Base-by-base conservation (phyloP, 2,888 invertebrate genomes). In the Nineta flava region DNA sequence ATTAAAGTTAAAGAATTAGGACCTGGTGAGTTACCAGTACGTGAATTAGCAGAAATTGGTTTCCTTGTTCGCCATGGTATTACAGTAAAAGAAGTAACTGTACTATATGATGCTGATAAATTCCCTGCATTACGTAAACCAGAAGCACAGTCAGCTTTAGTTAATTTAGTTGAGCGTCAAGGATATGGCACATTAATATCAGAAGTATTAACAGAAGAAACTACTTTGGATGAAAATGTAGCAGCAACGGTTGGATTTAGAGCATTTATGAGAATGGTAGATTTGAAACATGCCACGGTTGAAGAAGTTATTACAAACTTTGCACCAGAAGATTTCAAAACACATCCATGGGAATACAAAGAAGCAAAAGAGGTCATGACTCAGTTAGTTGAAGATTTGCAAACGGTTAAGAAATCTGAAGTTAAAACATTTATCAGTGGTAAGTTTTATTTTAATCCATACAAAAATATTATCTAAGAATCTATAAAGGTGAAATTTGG, bases 241-340 rank as follows among this genome's bases (percentile, higher is more conserved):
- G 87, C 85, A 3, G 81, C 85, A 1, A 86, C 85, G 48, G 83
- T 85, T 47, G 88, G 88, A 10, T 88, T 90, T 67, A 77, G 83
- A 55, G 88, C 90, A 6, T 86, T 90, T 64, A 81, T 90, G 70
- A 80, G 80, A 60, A 87, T 90, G 86, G 80, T 90, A 9, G 85
- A 87, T 61, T 71, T 82, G 51, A 80, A 82, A 59, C 82, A 87
- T 60, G 79, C 81, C 47, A 82, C 85, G 1, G 83, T 90, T 17
- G 88, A 90, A 65, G 87, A 87, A 66, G 82, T 88, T 17, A 83
- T 90, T 55, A 79, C 83, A 2, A 80, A 84, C 59, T 86, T 90
- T 61, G 79, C 78, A 52, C 86, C 86, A 2, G 85, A 87, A 67
- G 90, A 90, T 66, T 90, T 90, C 62, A 79, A 81, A 53, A 78